Conservation (phyloP, 2,113 vertebrate species). For the Amblyopsis rosae region DNA sequence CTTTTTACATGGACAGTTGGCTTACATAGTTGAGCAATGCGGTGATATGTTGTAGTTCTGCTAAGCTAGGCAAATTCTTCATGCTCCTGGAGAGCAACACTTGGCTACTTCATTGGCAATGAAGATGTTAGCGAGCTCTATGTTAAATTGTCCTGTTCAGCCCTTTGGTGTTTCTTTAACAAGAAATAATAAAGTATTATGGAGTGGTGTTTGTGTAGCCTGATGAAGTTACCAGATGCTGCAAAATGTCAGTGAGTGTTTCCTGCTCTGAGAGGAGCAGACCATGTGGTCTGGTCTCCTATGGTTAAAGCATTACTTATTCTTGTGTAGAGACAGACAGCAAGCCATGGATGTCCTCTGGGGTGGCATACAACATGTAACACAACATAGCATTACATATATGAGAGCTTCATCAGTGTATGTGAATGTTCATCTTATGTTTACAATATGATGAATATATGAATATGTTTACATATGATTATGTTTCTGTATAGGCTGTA, state of each 20-base stretch:
- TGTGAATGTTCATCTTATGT: slow-evolving; percentile 14
- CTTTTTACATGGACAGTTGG: background rate
- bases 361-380: slow-evolving; percentile 35
- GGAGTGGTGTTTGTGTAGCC: slow-evolving; percentile 17
- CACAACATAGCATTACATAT: slow-evolving; percentile 1
- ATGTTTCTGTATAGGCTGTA: too few relatives aligned
- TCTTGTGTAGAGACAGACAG: slow-evolving; percentile 15
- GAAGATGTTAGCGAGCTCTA: background rate
- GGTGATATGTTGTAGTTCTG: slow-evolving; percentile 24
- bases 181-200: slow-evolving; percentile 43
- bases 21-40: background rate
- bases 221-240: slow-evolving; percentile 67
- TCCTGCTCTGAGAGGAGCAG: slow-evolving; percentile 39
- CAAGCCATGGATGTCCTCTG: slow-evolving; percentile 20
- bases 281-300: slow-evolving; percentile 32
- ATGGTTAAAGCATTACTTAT: slow-evolving; percentile 52
- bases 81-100: background rate
- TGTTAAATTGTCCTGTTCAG: background rate
- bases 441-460: slow-evolving; percentile 7
- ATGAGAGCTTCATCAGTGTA: slow-evolving; percentile 11
- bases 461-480: background rate
- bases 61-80: slow-evolving; percentile 8
- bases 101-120: background rate
- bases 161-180: slow-evolving; percentile 18
- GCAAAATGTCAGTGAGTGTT: slow-evolving; percentile 43